Conservation (phyloP, 2,113 vertebrate genomes). For the Panthera leo region DNA sequence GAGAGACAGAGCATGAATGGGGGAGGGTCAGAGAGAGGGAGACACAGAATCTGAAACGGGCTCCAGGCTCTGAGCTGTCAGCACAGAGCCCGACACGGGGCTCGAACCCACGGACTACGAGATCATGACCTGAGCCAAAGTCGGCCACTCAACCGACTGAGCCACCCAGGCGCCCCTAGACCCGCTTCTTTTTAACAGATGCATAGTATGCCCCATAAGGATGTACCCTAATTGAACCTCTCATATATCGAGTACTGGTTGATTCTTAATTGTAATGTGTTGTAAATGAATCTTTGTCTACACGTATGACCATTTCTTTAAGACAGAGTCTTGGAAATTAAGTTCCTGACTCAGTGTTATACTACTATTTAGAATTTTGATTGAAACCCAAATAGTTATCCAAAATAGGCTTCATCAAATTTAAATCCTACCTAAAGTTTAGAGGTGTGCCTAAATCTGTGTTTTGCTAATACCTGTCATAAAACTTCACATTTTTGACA, state of each 20-base stretch:
- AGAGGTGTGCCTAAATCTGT: neutral
- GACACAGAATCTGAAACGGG: no score
- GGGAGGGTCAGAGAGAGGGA: no score
- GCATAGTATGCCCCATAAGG: neutral
- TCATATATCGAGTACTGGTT: neutral
- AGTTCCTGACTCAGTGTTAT: neutral
- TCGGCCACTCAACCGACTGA: no score
- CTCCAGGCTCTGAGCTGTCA: no score
- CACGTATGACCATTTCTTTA: neutral
- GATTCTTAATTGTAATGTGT: conserved; percentile 2
- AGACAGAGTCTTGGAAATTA: conserved; percentile 12
- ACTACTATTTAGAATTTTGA: neutral
- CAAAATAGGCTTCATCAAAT: neutral
- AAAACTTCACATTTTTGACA: conserved; percentile 20
- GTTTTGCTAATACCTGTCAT: neutral
- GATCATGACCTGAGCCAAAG: no score
- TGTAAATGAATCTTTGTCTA: conserved; percentile 28
- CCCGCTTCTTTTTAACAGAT: neutral
- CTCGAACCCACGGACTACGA: no score
- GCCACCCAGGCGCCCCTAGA: neutral
- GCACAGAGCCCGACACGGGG: no score
- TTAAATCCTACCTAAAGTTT: neutral
- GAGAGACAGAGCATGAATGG: no score
- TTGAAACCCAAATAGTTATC: neutral
- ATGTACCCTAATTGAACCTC: neutral